Evolutionary conservation across 2,888 invertebrate species (phyloP), one percentile per base, ranked within the genome.

Genomic region (Timema cristinae): DNA sequence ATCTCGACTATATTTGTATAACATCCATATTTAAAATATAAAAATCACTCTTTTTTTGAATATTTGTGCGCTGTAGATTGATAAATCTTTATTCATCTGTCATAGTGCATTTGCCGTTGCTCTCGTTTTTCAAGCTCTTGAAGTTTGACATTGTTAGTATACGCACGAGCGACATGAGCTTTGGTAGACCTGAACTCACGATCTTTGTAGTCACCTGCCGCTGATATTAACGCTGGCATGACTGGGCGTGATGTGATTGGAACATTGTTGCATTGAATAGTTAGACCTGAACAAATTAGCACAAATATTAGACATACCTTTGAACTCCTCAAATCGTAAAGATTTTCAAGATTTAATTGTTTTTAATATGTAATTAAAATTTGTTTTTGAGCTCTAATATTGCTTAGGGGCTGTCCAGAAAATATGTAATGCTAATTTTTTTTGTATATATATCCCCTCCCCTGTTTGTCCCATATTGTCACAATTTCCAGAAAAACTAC

Each of bases 241-340:
- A 74, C 72, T 50, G 79, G 79, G 10, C 79, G 76, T 32, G 73
- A 73, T 61, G 77, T 76, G 52, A 80, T 76, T 59, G 78, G 77
- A 10, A 78, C 79, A 72, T 79, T 79, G 72, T 76, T 80, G 61
- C 79, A 78, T 11, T 75, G 78, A 68, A 79, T 75, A 71, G 73
- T 76, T 71, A 79, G 75, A 70, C 73, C 80, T 80, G 76, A n/a
- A 75, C 74, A 67, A 49, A 72, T 54, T 13, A 54, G 13, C 11
- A 16, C 16, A 74, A 76, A 73, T 74, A 15, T 54, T 11, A 69
- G 32, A 69, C 6, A 6, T 56, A 32, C 56, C 13, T 56, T 49
- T 49, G 13, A 16, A 49, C 7, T 10, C 50, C 13, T 67, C 13
- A 67, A 48, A 5, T 49, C 32, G 11, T n/a, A 54, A n/a, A 54